These are phyloP conservation scores for Onchidella celtica DNA, from an alignment of 2,888 invertebrate genomes.

Conservation along the genomic window DNA sequence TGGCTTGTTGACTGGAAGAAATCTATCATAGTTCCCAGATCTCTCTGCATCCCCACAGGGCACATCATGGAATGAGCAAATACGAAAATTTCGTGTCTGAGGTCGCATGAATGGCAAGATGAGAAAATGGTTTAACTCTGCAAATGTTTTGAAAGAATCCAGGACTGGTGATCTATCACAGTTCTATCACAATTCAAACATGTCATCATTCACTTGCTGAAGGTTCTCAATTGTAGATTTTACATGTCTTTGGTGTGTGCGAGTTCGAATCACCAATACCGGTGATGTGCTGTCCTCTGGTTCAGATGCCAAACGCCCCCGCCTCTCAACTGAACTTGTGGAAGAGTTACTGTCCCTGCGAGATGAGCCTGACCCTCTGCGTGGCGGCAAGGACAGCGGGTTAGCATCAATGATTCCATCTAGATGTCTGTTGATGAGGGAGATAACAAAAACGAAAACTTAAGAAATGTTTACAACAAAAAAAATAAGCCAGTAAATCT, in stretches of 20 bases:
- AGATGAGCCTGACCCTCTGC: slow-evolving; percentile 38
- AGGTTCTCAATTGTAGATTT: slow-evolving; percentile 60
- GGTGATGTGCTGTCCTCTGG: slow-evolving; percentile 58
- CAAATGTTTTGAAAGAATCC: too few relatives aligned
- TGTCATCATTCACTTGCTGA: slow-evolving; percentile 63
- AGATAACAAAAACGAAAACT: not conserved
- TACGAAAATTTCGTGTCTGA: too few relatives aligned
- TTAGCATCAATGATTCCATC: slow-evolving; percentile 45
- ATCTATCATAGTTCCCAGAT: too few relatives aligned
- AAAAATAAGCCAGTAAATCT: too few relatives aligned
- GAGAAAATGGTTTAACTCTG: too few relatives aligned
- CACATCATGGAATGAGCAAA: too few relatives aligned
- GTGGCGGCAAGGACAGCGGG: slow-evolving; percentile 50
- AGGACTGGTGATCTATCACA: too few relatives aligned
- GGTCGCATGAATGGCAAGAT: too few relatives aligned
- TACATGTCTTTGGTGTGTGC: slow-evolving; percentile 60
- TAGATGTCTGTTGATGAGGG: slow-evolving; percentile 15
- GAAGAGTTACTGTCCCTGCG: slow-evolving; percentile 42
- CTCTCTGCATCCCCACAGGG: too few relatives aligned
- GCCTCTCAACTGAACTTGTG: slow-evolving; percentile 5
- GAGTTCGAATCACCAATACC: slow-evolving; percentile 67
- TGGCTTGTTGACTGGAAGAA: too few relatives aligned
- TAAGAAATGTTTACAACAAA: too few relatives aligned
- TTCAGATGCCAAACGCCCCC: slow-evolving; percentile 17
- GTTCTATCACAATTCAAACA: slow-evolving; percentile 68